Evolutionary conservation across 2,113 vertebrate genomes (phyloP).

Genomic region (Heterotilapia buettikoferi): DNA sequence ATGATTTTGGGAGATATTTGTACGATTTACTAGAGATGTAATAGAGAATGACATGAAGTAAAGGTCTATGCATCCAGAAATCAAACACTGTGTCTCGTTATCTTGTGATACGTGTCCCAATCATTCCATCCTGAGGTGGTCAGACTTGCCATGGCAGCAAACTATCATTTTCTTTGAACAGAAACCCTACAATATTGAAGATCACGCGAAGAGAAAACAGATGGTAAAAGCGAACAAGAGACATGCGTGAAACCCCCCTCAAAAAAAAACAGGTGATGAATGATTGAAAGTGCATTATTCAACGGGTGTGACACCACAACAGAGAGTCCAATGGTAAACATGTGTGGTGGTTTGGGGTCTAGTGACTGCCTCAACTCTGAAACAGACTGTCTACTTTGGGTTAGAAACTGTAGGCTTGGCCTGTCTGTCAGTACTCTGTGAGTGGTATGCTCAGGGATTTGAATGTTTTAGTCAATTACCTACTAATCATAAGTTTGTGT

Average conservation of each 20-base stretch:
- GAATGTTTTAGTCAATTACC: background rate
- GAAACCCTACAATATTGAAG: background rate
- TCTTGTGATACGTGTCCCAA: background rate
- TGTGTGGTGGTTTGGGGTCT: conserved; percentile 39
- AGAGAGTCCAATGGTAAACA: conserved; percentile 44
- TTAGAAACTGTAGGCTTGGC: background rate
- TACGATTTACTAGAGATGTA: background rate
- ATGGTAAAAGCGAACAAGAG: conserved; percentile 8
- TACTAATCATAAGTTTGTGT: background rate
- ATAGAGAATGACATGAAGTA: background rate
- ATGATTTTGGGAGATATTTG: background rate
- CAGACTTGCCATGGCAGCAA: background rate
- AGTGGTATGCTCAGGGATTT: background rate
- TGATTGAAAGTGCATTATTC: conserved; percentile 33
- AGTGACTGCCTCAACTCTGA: background rate
- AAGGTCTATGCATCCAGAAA: background rate
- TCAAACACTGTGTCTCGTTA: background rate
- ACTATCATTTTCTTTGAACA: background rate
- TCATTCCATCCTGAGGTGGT: background rate
- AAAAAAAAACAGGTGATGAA: conserved; percentile 24
- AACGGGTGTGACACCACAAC: conserved; percentile 51
- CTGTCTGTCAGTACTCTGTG: background rate
- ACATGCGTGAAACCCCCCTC: background rate
- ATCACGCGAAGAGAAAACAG: conserved; percentile 2
- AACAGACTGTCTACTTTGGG: background rate